Conservation (phyloP, 30 jellyfish, hydroid and myxozoan genomes). For the Chrysaora quinquecirrha region DNA sequence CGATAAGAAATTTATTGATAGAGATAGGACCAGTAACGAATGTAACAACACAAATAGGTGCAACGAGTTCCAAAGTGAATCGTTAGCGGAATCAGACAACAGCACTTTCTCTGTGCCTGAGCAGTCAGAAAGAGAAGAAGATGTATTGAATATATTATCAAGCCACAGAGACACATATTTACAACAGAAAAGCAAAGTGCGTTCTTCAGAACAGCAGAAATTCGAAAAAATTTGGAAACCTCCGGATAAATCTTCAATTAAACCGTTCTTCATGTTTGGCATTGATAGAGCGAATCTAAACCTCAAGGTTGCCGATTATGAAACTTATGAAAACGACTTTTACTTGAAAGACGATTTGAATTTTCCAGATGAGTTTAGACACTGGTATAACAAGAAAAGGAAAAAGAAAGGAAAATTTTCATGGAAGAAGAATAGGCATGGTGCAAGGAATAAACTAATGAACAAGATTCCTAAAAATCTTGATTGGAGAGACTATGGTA, state of each 20-base stretch:
- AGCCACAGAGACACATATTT: too few relatives aligned
- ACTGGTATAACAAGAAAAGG: not conserved
- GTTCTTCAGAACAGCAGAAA: too few relatives aligned
- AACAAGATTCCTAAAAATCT: constrained; percentile 70
- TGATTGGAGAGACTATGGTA: constrained; percentile 97
- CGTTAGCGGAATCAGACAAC: too few relatives aligned
- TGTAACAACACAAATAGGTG: too few relatives aligned
- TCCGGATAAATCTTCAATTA: not conserved
- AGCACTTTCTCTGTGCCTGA: too few relatives aligned
- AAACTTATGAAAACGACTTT: constrained; percentile 45
- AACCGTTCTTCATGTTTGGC: constrained; percentile 38
- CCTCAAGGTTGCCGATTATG: constrained; percentile 6
- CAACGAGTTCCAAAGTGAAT: too few relatives aligned
- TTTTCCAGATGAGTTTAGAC: constrained; percentile 27
- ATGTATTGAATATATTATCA: too few relatives aligned
- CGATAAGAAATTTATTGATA: too few relatives aligned
- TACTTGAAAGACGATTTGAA: constrained; percentile 10
- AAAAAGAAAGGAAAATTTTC: not conserved
- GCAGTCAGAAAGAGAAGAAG: too few relatives aligned
- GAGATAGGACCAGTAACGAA: too few relatives aligned
- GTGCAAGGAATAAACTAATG: constrained; percentile 12
- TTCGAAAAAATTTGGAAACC: constrained; percentile 11
- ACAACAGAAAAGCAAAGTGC: too few relatives aligned
- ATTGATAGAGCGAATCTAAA: constrained; percentile 45
- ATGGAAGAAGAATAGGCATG: not conserved